These are phyloP conservation scores for Narcine bancroftii DNA, from an alignment of 2,113 vertebrate genomes.

Conservation along the genomic window DNA sequence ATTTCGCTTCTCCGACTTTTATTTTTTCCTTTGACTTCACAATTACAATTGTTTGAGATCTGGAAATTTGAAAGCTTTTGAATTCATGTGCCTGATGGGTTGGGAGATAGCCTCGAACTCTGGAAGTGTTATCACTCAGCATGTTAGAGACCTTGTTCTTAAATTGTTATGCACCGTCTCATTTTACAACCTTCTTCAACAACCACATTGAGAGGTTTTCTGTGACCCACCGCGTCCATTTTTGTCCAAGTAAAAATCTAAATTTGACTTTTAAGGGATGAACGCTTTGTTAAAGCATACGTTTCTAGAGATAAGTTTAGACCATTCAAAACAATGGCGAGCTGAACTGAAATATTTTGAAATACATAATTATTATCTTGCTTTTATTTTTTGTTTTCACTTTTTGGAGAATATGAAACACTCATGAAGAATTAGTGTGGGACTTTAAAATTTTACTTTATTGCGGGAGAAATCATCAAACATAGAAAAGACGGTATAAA, in stretches of 20 bases:
- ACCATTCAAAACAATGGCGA: background rate
- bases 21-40: background rate
- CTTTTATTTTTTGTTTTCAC: background rate
- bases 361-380: background rate
- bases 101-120: background rate
- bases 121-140: background rate
- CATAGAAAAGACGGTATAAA: background rate
- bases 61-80: background rate
- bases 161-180: background rate
- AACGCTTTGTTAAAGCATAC: background rate
- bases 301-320: too few relatives aligned
- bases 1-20: background rate
- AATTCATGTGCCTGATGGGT: background rate
- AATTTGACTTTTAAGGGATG: background rate
- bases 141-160: background rate
- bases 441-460: background rate
- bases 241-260: background rate
- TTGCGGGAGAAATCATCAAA: background rate
- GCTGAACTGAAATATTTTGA: background rate
- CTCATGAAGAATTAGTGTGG: background rate
- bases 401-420: background rate
- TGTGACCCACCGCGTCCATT: background rate
- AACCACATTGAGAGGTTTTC: background rate
- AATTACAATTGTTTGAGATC: background rate
- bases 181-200: background rate